phyloP scores from a whole-genome alignment of 2,797 vertebrate species.

The Morus bassanus region DNA sequence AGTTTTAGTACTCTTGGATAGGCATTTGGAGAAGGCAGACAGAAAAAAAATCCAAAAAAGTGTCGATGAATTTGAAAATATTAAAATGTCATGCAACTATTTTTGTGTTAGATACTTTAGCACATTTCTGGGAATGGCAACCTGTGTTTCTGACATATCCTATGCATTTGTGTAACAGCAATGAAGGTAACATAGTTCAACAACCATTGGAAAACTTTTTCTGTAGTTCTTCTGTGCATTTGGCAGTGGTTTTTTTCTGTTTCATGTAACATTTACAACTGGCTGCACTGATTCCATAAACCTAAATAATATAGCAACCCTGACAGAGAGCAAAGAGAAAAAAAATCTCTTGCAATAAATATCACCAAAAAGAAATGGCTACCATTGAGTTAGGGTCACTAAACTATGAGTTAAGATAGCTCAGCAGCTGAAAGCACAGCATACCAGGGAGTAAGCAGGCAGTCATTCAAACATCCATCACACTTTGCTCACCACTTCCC shows the following conservation, averaged over 20 bases:
- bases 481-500: not conserved
- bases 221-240: not conserved
- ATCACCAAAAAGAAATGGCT: not conserved
- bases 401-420: not conserved
- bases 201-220: not conserved
- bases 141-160: not conserved
- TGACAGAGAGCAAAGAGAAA: not conserved
- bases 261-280: not conserved
- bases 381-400: not conserved
- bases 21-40: not conserved
- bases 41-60: not conserved
- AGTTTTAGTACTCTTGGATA: not conserved
- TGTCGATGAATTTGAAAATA: not conserved
- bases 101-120: not conserved
- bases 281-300: not conserved
- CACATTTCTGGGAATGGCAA: not conserved
- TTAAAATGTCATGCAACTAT: not conserved
- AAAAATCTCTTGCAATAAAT: not conserved
- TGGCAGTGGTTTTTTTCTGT: not conserved
- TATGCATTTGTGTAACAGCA: not conserved
- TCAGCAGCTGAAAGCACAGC: not conserved
- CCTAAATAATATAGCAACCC: not conserved
- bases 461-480: not conserved
- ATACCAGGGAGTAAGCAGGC: not conserved
- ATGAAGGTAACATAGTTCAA: not conserved